Evolutionary conservation across 2,888 invertebrate genomes (phyloP).

Genomic region (Drosophila gaucha): DNA sequence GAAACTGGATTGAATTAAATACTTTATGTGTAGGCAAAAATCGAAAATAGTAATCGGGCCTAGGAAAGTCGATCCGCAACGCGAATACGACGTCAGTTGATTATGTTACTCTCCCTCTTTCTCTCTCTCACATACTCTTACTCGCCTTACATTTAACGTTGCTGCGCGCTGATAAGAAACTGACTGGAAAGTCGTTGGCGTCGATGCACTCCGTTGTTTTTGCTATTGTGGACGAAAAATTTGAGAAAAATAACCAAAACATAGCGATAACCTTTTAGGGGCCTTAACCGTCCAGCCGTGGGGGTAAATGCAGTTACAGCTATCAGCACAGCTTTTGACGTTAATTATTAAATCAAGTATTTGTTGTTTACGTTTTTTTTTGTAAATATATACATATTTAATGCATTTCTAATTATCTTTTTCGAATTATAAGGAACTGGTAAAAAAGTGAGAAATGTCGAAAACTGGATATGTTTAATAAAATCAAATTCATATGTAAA

Average conservation of each 20-base stretch:
- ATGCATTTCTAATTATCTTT: neutral
- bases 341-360: neutral
- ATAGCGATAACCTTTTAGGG: constrained; percentile 65
- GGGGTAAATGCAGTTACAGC: constrained; percentile 51
- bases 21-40: constrained; percentile 43
- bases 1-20: constrained; percentile 49
- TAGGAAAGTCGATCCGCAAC: constrained; percentile 38
- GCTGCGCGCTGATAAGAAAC: constrained; percentile 59
- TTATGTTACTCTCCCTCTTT: constrained; percentile 12
- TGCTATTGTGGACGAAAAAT: constrained; percentile 12
- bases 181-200: constrained; percentile 18
- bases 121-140: neutral
- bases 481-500: constrained; percentile 1
- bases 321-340: constrained; percentile 6
- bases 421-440: neutral
- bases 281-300: constrained; percentile 45
- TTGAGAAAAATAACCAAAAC: constrained; percentile 63
- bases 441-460: neutral
- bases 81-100: constrained; percentile 23
- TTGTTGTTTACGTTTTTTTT: neutral
- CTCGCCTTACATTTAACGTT: neutral
- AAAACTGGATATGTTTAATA: neutral
- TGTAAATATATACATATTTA: neutral
- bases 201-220: constrained; percentile 30
- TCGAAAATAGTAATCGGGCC: constrained; percentile 30